Base-by-base conservation (phyloP, 2,797 vertebrate species). In the Sebastes glaucus region DNA sequence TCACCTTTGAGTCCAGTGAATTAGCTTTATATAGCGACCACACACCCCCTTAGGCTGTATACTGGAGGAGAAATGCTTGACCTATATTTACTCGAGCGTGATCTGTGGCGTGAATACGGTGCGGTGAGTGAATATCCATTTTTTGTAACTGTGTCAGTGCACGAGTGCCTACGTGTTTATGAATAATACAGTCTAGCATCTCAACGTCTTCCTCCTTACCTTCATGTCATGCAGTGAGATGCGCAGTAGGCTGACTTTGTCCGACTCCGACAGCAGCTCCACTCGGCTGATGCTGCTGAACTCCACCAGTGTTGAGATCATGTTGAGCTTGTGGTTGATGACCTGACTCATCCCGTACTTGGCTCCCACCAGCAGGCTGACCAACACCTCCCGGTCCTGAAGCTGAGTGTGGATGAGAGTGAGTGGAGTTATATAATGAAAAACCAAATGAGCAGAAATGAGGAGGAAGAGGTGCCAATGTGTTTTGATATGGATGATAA, bases 271-370 rank as follows among this genome's bases (percentile, higher is more conserved):
- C 0, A 93, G 95, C 85, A 99, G 92, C 88, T 99, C 98, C 63
- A 99, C 92, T 1, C 96, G 96, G 92, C 97, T 98, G 88, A 99
- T 98, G 91, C 94, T 98, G 86, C 96, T 95, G 92, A 99, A 99
- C 88, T 99, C 98, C 2, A 98, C 98, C 95, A 99, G 87, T 1
- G 95, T 97, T 9, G 96, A 97, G 91, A 98, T 92, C 86, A 99
- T 96, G 80, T 98, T 99, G 87, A 99, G 97, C 87, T 99, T 99
- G 94, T 97, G 99, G 86, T 99, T 99, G 92, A 99, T 95, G 87
- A 99, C 94, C 82, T 99, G 99, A 90, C 99, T 99, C 94, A 99
- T 97, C 4, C 98, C 99, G 0, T 99, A 98, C 88, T 97, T 97
- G 59, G 99, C 97, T 78, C 98, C 98, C 77, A 99, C 97, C 83